Conservation (phyloP, 2,797 vertebrate species). For the Sebastes vulpes region DNA sequence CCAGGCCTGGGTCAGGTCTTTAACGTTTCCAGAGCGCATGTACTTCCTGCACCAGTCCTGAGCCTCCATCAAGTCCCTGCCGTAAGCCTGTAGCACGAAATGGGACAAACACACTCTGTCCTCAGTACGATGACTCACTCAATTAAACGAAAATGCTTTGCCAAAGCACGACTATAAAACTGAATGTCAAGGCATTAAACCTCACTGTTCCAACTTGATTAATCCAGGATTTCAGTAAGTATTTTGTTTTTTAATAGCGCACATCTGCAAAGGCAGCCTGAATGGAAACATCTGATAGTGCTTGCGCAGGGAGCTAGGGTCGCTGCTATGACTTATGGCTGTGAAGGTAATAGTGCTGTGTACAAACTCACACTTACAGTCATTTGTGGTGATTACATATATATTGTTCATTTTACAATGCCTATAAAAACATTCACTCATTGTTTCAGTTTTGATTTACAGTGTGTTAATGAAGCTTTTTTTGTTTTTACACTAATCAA, state of each 20-base stretch:
- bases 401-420: not conserved
- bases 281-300: conserved; percentile 11
- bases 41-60: conserved; percentile 99
- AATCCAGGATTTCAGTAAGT: not conserved
- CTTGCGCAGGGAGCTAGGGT: not conserved
- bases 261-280: conserved; percentile 35
- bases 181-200: conserved; percentile 14
- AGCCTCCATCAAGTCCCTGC: conserved; percentile 98
- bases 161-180: conserved; percentile 29
- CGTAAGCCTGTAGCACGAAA: conserved; percentile 89
- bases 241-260: conserved; percentile 25
- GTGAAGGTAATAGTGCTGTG: not conserved
- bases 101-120: conserved; percentile 27
- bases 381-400: not conserved
- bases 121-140: conserved; percentile 12
- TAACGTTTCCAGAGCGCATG: conserved; percentile 98
- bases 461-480: not conserved
- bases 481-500: not conserved
- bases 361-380: not conserved
- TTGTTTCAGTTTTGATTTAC: not conserved
- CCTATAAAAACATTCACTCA: not conserved
- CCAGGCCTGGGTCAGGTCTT: conserved; percentile 99
- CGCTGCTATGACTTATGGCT: not conserved
- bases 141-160: not conserved
- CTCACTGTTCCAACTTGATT: conserved; percentile 5